These are phyloP conservation scores for Vulpes vulpes DNA, from an alignment of 2,113 vertebrate genomes.

Conservation along the genomic window DNA sequence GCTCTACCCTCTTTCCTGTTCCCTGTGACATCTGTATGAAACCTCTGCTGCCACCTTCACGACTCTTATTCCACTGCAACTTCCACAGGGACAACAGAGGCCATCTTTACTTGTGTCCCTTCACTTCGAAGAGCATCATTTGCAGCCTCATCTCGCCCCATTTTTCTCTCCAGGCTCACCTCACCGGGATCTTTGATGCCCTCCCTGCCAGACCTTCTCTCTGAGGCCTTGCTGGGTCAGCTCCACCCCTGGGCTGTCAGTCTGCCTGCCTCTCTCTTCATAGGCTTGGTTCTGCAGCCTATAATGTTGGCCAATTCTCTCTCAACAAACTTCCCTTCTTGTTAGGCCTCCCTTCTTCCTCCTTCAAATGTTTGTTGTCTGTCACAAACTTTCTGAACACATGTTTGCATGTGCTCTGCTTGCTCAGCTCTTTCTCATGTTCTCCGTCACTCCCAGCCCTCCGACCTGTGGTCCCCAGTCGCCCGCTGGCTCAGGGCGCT, in stretches of 20 bases:
- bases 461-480: rapidly evolving
- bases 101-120: not conserved
- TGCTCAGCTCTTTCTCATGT: not conserved
- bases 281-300: not conserved
- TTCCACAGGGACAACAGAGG: not conserved
- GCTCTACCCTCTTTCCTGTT: not conserved
- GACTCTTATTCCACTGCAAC: not conserved
- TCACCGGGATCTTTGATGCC: too few species aligned
- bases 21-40: not conserved
- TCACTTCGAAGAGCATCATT: not conserved
- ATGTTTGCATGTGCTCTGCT: not conserved
- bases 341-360: not conserved
- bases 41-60: not conserved
- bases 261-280: not conserved
- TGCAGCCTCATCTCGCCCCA: not conserved
- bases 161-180: not conserved
- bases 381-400: not conserved
- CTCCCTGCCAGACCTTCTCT: not conserved
- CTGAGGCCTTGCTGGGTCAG: not conserved
- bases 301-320: not conserved
- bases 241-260: not conserved
- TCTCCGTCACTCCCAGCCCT: not conserved
- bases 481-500: rapidly evolving
- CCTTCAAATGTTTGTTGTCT: not conserved
- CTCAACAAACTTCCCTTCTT: not conserved